A percentile compares a stretch with the other conserved stretches of the same genome.
Evolutionary conservation across 2,797 vertebrate species (phyloP).

Genomic region (Vespertilio murinus): DNA sequence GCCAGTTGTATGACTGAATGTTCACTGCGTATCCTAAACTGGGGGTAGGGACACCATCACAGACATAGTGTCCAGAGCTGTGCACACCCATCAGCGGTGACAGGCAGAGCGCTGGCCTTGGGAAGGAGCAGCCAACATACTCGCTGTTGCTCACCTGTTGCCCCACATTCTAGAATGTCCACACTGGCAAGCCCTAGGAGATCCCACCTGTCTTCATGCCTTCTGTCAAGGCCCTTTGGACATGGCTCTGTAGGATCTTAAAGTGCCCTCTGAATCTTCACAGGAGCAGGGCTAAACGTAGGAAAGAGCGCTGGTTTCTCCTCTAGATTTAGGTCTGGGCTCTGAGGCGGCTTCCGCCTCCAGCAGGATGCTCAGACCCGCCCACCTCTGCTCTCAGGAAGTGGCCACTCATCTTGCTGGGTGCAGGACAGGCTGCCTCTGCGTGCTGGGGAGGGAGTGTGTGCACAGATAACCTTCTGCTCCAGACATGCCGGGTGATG

Average conservation of each 20-base stretch:
- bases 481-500: conserved; percentile 26
- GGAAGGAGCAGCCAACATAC: rapidly evolving
- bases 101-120: background rate
- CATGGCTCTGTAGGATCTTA: background rate
- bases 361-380: background rate
- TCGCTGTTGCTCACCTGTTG: background rate
- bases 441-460: background rate
- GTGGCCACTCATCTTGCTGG: background rate
- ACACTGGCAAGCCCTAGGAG: rapidly evolving
- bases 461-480: conserved; percentile 39
- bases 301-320: background rate
- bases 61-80: background rate
- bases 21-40: background rate
- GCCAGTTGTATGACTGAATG: background rate
- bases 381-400: background rate
- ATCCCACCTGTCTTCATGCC: background rate
- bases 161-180: background rate
- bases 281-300: background rate
- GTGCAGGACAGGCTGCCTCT: background rate
- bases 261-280: background rate
- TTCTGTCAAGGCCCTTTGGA: background rate
- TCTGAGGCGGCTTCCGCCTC: background rate
- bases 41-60: no score
- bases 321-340: background rate
- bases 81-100: background rate